Conservation (phyloP, 2,888 invertebrate species). For the Lasioglossum vierecki region DNA sequence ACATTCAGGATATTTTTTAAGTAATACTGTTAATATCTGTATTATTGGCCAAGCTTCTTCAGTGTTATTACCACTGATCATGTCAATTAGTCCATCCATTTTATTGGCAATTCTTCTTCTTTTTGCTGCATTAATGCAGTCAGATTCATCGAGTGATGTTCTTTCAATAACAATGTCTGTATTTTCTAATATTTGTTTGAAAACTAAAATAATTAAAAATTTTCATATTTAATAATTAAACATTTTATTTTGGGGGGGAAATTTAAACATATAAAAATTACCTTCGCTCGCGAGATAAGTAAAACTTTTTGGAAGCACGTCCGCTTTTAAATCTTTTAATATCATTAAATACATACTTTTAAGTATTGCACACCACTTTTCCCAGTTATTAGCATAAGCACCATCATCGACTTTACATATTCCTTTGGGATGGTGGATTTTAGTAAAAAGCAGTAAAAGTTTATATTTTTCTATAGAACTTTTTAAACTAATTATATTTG, state of each 20-base stretch:
- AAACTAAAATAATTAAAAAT: constrained; percentile 71
- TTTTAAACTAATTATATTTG: constrained; percentile 83
- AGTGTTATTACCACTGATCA: constrained; percentile 77
- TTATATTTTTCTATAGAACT: constrained; percentile 81
- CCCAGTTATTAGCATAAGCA: constrained; percentile 82
- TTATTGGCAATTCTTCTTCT: constrained; percentile 73
- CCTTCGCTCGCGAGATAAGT: constrained; percentile 78
- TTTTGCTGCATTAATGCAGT: constrained; percentile 72
- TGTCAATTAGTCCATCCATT: constrained; percentile 71
- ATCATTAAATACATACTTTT: constrained; percentile 81
- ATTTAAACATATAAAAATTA: constrained; percentile 56
- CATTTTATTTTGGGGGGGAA: neutral
- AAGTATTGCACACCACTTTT: constrained; percentile 83
- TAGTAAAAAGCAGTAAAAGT: constrained; percentile 85
- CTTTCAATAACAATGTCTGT: constrained; percentile 25
- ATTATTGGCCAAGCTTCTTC: constrained; percentile 83
- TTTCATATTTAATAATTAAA: constrained; percentile 6
- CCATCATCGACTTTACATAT: constrained; percentile 75
- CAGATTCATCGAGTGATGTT: constrained; percentile 34
- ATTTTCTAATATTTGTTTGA: constrained; percentile 79
- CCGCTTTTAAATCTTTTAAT: constrained; percentile 75
- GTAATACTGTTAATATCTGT: constrained; percentile 80
- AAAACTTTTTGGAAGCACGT: constrained; percentile 69
- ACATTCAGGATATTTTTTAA: constrained; percentile 83
- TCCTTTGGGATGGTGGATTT: constrained; percentile 85